Base-by-base conservation (phyloP, 2,888 invertebrate genomes). In the Molanna angustata region DNA sequence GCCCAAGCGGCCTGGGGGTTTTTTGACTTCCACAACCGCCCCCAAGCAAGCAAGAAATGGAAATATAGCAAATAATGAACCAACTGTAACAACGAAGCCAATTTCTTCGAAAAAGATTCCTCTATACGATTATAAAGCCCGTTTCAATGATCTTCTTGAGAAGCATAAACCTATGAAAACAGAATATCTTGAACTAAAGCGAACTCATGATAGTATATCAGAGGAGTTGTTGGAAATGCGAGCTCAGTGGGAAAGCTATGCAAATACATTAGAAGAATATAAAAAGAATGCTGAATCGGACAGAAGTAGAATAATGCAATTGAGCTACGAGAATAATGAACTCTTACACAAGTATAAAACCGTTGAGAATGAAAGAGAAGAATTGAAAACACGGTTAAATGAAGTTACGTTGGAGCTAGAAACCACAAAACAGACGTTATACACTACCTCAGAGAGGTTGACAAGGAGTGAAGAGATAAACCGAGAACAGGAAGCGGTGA, bases 121-220 rank as follows among this genome's bases (percentile, higher is more conserved):
- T 0, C 65, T 75, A 0, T 76, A 78, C 59, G 77, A 78, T 57
- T 76, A 72, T 49, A 75, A 80, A 61, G 76, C 76, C 17, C 71
- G 80, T 1, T 73, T 73, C 52, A 63, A 69, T 32, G 69, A 71
- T 54, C 64, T 81, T n/a, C 62, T 66, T 2, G 73, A 74, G 27
- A 76, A 78, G 61, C 67, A 77, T 43, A 70, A 69, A 35, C 54
- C 57, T 1, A 59, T 78, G 1, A 73, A 72, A 47, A 64, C 63
- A 1, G 69, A 73, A 54, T 65, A 69, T 21, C 56, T 56, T 4
- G 62, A 60, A 2, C 40, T 67, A 21, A 55, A 61, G 45, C 60
- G 61, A n/a, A 63, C 65, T 37, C 54, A 65, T 2, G 55, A 63
- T 20, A 37, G 37, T 11, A 44, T 44, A 2, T 21, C 45, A 43